Percentiles rank a stretch among this genome's conserved stretches.
Conservation (phyloP, 2,113 vertebrate species). For the Stomatorhinus ivindoensis region DNA sequence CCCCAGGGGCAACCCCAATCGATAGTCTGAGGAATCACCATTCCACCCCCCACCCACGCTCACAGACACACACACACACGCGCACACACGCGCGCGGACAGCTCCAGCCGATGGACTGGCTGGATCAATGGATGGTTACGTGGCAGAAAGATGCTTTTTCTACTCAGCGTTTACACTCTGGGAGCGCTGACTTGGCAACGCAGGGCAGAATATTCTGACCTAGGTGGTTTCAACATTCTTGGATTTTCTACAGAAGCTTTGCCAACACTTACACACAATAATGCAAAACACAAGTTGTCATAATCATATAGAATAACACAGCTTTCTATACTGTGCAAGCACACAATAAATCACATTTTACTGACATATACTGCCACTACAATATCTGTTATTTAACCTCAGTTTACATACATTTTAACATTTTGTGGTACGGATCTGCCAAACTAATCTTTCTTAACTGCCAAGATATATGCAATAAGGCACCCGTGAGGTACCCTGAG, state of each 20-base stretch:
- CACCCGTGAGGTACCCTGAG: no score
- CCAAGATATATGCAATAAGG: not conserved
- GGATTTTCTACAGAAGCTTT: slow-evolving; percentile 47
- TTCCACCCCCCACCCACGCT: slow-evolving; percentile 34
- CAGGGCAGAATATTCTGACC: slow-evolving; percentile 54
- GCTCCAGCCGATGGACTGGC: not conserved
- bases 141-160: slow-evolving; percentile 40
- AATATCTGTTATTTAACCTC: not conserved
- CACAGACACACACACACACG: slow-evolving; percentile 21
- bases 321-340: not conserved
- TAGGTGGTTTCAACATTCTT: slow-evolving; percentile 53
- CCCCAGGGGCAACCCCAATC: slow-evolving; percentile 62
- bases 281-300: not conserved
- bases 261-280: slow-evolving; percentile 48
- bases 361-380: not conserved
- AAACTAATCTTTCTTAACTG: not conserved
- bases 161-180: slow-evolving; percentile 30
- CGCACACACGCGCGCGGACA: not conserved
- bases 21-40: slow-evolving; percentile 64
- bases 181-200: slow-evolving; percentile 9
- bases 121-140: slow-evolving; percentile 12
- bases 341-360: not conserved
- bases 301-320: not conserved
- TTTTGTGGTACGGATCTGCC: not conserved
- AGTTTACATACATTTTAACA: not conserved